These are phyloP conservation scores for Lithophane semibrunnea DNA, from an alignment of 2,888 invertebrate species.

Conservation along the genomic window DNA sequence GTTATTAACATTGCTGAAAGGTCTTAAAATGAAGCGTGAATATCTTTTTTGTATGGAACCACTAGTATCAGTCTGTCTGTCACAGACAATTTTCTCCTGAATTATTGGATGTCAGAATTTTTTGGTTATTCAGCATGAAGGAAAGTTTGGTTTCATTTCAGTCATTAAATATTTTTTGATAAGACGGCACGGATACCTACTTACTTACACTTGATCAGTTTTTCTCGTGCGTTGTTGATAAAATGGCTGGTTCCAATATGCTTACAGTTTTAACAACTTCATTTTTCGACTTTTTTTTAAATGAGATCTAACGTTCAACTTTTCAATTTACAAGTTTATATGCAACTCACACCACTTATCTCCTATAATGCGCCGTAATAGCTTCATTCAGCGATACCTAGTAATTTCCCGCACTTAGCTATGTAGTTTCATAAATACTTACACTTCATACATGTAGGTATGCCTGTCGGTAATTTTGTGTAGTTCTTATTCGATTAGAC, in stretches of 20 bases:
- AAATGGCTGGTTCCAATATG: not conserved
- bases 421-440: constrained; percentile 10
- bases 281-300: constrained; percentile 5
- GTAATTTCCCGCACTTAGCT: constrained; percentile 35
- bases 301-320: constrained; percentile 18
- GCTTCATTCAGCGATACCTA: constrained; percentile 39
- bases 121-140: not conserved
- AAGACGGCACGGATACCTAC: not conserved
- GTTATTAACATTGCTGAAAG: constrained; percentile 6
- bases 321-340: constrained; percentile 26
- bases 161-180: not conserved
- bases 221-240: not conserved
- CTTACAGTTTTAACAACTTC: not conserved
- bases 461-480: constrained; percentile 7
- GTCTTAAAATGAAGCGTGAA: not conserved
- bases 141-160: not conserved
- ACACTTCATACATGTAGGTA: not conserved
- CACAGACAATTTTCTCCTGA: not conserved
- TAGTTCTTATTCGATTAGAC: not conserved
- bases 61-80: not conserved
- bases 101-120: too few relatives aligned
- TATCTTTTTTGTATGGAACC: not conserved
- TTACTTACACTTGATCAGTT: not conserved
- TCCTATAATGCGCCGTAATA: constrained; percentile 42
- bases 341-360: constrained; percentile 8